Percentiles rank a stretch among this genome's conserved stretches.
These are phyloP conservation scores for Trichoplusia ni DNA, from an alignment of 1,140 invertebrate species.

Conservation along the genomic window DNA sequence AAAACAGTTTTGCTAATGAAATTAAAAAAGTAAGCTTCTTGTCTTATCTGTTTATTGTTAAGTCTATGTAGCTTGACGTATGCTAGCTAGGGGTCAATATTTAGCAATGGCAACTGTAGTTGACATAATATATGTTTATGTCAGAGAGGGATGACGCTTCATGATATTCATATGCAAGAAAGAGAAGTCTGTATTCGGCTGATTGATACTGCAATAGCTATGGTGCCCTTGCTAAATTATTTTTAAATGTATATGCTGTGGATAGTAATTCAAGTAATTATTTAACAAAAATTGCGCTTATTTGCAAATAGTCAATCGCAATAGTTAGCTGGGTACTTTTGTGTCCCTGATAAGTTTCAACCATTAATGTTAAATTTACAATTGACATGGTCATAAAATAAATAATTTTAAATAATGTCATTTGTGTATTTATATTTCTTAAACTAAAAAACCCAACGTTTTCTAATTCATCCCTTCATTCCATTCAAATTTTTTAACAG, in stretches of 20 bases:
- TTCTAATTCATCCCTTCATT: too few species aligned
- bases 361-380: background rate
- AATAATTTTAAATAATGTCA: background rate
- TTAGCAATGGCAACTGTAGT: too few species aligned
- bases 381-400: constrained; percentile 17
- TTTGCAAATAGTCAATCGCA: background rate
- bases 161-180: too few species aligned
- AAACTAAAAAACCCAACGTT: too few species aligned
- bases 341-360: background rate
- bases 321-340: background rate
- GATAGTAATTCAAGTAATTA: too few species aligned
- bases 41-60: background rate
- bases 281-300: background rate
- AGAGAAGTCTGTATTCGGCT: too few species aligned
- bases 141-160: too few species aligned
- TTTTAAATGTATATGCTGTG: background rate
- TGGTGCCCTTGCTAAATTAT: background rate
- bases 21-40: background rate
- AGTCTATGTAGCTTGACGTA: background rate
- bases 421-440: background rate
- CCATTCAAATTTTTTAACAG: too few species aligned
- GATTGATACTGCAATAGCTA: too few species aligned
- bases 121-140: too few species aligned
- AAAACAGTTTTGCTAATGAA: background rate
- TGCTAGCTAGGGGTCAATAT: too few species aligned